A percentile compares a stretch with the other conserved stretches of the same genome.
Conservation (phyloP, 2,797 vertebrate species). For the Catamblyrhynchus diadema region DNA sequence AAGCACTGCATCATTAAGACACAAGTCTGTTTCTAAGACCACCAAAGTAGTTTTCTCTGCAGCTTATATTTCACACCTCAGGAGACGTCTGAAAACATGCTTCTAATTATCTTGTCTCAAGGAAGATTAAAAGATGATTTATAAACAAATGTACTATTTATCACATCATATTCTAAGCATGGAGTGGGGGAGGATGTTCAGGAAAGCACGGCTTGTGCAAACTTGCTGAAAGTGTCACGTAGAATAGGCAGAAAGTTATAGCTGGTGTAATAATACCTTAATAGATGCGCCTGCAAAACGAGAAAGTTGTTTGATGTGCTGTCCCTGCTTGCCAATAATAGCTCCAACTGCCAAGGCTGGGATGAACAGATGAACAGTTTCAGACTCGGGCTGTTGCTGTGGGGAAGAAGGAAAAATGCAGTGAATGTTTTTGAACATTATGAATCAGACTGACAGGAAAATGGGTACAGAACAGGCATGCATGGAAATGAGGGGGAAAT, state of each 20-base stretch:
- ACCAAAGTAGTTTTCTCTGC: constrained; percentile 49
- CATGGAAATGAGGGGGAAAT: constrained; percentile 45
- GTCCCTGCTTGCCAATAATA: constrained; percentile 98
- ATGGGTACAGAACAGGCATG: constrained; percentile 8
- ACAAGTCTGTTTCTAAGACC: constrained; percentile 48
- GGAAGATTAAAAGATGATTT: constrained; percentile 66
- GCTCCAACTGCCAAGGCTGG: constrained; percentile 95
- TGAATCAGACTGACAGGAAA: constrained; percentile 43
- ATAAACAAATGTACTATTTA: constrained; percentile 57
- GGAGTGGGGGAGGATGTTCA: background rate
- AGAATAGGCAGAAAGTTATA: constrained; percentile 22
- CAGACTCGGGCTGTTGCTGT: constrained; percentile 90
- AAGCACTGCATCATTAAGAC: constrained; percentile 10
- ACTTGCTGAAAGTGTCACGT: constrained; percentile 22
- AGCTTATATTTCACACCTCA: constrained; percentile 64
- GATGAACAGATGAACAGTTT: constrained; percentile 97
- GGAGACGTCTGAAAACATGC: constrained; percentile 61
- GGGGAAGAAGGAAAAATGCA: constrained; percentile 45
- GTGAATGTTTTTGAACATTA: constrained; percentile 56
- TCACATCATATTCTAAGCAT: constrained; percentile 30
- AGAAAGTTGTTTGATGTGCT: constrained; percentile 98
- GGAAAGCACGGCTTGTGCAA: constrained; percentile 10
- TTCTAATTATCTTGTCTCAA: constrained; percentile 69
- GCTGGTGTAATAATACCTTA: constrained; percentile 82
- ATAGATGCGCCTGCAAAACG: constrained; percentile 98